Base-by-base conservation (phyloP, 2,888 invertebrate genomes). In the Pandemis corylana region DNA sequence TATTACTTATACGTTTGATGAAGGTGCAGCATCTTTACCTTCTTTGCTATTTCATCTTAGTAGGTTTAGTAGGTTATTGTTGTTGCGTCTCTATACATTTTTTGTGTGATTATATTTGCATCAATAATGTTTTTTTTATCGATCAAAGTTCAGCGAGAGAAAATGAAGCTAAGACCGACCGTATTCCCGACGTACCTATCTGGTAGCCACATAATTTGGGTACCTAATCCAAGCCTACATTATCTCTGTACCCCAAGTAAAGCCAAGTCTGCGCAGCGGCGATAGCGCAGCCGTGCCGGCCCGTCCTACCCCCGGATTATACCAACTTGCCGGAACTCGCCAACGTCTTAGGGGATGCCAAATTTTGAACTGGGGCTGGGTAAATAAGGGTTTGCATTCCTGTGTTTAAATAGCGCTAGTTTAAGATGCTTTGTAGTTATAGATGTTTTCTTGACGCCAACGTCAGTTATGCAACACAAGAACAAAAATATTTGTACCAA, bases 241-340 rank as follows among this genome's bases (percentile, higher is more conserved):
- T 65, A 65, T 65, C 62, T 62, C 59, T 5, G 59, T 59, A 20
- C 49, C 49, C 65, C 46, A 64, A 63, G 63, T 63, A 42, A 46
- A 46, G 65, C 28, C 73, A 77, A 79, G 81, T 76, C 85, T 92
- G 92, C 80, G 78, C 76, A 76, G 76, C 53, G 53, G 85, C 84
- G 92, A 92, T 92, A 92, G 88, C 86, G 81, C 62, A 79, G 77
- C 80, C 92, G 92, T 92, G 92, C 85, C 87, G 82, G 78, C 81
- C 83, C 88, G 81, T 82, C 77, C 80, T 75, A 79, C 80, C 80
- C 74, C 76, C 79, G 92, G 92, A 92, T 92, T 92, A 92, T 78
- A 81, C 80, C 81, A 86, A 84, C 82, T 86, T 82, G 71, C 78
- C 82, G 81, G n/a, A 53, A 51, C 67, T 67, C 53, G 53, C 67